Evolutionary conservation across 2,888 invertebrate genomes (phyloP).

Genomic region (Ophion obscuratus): DNA sequence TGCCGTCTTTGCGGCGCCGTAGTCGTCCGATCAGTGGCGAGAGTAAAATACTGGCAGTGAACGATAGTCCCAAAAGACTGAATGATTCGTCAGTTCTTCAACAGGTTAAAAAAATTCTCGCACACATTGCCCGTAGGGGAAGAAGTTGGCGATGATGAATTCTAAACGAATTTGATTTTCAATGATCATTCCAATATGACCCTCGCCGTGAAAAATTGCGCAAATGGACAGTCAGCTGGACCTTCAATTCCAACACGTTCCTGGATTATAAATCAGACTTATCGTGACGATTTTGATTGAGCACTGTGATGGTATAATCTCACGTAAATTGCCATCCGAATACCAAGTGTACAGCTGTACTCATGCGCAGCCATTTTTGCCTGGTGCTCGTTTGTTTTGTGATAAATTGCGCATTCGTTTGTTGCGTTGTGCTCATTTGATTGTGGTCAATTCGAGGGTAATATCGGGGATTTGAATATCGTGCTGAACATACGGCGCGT

Average conservation of each 20-base stretch:
- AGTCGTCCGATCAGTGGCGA: not conserved
- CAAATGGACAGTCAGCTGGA: slow-evolving; percentile 32
- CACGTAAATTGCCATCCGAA: slow-evolving; percentile 7
- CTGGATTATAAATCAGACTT: slow-evolving; percentile 64
- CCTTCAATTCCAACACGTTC: slow-evolving; percentile 57
- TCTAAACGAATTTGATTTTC: not conserved
- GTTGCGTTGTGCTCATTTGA: slow-evolving; percentile 4
- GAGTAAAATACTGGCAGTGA: not conserved
- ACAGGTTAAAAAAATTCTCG: not conserved
- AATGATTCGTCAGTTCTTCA: not conserved
- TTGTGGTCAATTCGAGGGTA: slow-evolving; percentile 17
- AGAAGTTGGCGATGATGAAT: not conserved
- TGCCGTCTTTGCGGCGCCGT: slow-evolving; percentile 46
- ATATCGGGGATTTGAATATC: slow-evolving; percentile 35
- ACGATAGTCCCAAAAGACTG: not conserved
- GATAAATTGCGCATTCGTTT: not conserved
- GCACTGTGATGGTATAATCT: slow-evolving; percentile 22
- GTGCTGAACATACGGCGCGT: slow-evolving; percentile 15
- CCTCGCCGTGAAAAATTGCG: not conserved
- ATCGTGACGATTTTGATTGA: slow-evolving; percentile 57
- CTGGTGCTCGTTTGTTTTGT: not conserved
- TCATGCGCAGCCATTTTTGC: not conserved
- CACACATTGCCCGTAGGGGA: not conserved
- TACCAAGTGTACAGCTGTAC: not conserved
- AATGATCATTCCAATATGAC: not conserved